phyloP scores from a whole-genome alignment of 1,140 invertebrate genomes.

The Drosophila subpulchrella region DNA sequence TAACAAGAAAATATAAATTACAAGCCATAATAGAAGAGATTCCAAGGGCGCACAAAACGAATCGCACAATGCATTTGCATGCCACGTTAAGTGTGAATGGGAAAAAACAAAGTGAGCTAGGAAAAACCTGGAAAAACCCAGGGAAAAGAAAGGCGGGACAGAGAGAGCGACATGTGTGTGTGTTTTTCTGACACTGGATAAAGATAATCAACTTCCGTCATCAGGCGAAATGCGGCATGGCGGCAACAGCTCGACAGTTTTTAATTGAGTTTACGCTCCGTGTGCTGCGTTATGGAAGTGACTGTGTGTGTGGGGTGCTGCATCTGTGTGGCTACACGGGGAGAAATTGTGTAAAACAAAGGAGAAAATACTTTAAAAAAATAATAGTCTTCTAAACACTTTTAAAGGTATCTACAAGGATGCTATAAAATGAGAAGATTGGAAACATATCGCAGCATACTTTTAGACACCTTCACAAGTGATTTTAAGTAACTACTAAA shows the following conservation, averaged over 20 bases:
- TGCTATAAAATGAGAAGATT: no score
- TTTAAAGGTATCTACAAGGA: no score
- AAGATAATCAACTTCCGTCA: slow-evolving; percentile 74
- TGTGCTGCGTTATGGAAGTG: slow-evolving; percentile 66
- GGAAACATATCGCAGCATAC: no score
- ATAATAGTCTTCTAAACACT: no score
- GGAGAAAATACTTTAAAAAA: not conserved
- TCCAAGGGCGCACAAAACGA: slow-evolving; percentile 18
- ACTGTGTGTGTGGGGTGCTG: not conserved
- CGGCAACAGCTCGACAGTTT: slow-evolving; percentile 73
- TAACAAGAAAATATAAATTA: slow-evolving; percentile 33
- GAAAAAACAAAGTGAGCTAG: slow-evolving; percentile 27
- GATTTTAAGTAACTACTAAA: no score
- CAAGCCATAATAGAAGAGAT: slow-evolving; percentile 1
- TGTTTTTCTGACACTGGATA: slow-evolving; percentile 55
- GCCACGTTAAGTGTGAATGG: slow-evolving; percentile 10
- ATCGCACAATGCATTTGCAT: slow-evolving; percentile 55
- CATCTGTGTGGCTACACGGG: slow-evolving; percentile 5
- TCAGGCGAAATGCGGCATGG: slow-evolving; percentile 44
- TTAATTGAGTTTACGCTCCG: slow-evolving; percentile 81
- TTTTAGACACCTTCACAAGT: no score
- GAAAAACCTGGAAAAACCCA: slow-evolving; percentile 1
- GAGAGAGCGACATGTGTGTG: slow-evolving; percentile 21
- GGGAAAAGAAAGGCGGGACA: slow-evolving; percentile 13
- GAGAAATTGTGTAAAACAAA: not conserved